Conservation (phyloP, 92 coral and sea anemone species). For the Epizoanthus rinbou region DNA sequence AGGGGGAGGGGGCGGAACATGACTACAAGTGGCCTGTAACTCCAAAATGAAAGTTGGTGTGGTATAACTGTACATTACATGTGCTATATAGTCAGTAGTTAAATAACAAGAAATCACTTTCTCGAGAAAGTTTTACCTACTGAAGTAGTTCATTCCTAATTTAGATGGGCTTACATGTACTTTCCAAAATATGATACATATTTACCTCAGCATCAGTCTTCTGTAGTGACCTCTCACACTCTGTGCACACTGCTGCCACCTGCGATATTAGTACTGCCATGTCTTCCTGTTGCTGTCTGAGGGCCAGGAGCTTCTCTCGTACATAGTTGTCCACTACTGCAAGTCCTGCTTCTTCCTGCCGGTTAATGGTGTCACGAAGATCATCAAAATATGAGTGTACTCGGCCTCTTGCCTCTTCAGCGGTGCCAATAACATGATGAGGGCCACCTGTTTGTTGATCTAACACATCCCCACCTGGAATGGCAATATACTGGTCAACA, state of each 20-base stretch:
- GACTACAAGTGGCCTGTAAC: too few species aligned
- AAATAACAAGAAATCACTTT: too few species aligned
- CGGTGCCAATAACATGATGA: slow-evolving; percentile 77
- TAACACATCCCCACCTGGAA: slow-evolving; percentile 73
- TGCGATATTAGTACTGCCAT: slow-evolving; percentile 96
- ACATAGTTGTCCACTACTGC: slow-evolving; percentile 94
- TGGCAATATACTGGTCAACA: background rate
- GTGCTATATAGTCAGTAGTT: too few species aligned
- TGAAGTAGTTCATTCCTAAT: too few species aligned
- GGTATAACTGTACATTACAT: too few species aligned
- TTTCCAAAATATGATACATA: too few species aligned
- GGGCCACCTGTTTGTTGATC: slow-evolving; percentile 67
- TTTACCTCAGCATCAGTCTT: slow-evolving; percentile 95
- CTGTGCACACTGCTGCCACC: slow-evolving; percentile 87
- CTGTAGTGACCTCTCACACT: slow-evolving; percentile 92
- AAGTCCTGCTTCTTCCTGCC: slow-evolving; percentile 98
- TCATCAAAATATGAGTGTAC: slow-evolving; percentile 97
- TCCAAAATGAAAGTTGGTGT: too few species aligned
- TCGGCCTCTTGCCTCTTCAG: slow-evolving; percentile 86
- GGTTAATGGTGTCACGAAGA: slow-evolving; percentile 92
- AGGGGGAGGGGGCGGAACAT: too few species aligned
- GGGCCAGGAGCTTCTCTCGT: slow-evolving; percentile 90
- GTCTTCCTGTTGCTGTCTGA: slow-evolving; percentile 98
- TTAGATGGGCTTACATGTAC: too few species aligned
- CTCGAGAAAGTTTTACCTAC: too few species aligned